Evolutionary conservation across 2,888 invertebrate species (phyloP), one percentile per base, ranked within the genome.

Genomic region (Minunthozetes semirufus): DNA sequence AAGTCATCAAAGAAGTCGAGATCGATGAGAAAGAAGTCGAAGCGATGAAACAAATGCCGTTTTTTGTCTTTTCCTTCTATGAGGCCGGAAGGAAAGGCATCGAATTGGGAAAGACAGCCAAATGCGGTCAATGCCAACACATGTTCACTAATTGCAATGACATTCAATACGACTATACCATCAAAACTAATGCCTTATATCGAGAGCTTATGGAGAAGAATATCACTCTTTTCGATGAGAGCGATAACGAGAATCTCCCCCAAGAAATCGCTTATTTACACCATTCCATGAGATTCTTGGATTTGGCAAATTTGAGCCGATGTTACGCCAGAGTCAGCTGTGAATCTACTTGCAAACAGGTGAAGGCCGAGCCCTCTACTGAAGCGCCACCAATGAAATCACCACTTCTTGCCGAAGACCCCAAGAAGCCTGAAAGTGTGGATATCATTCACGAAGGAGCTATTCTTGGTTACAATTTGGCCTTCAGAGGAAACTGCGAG

Each of bases 301-400:
- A 75, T 38, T 71, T 72, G 27, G 75, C 75, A 11, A 75, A 75
- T n/a, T 15, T 75, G 53, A 75, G 70, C 25, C 71, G 29, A 53
- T 75, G 75, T 19, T 75, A 75, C 27, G 71, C 75, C 22, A 25
- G 42, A 56, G 75, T 75, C 8, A 75, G 71, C 22, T 75, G 75
- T 29, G 75, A 75, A n/a, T 38, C 50, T n/a, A 75, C 46, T 27
- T 75, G 75, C 25, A 15, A 2, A 4, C 38, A 71, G 2, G 19
- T 56, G 2, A 71, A 72, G 33, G 25, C 53, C 5, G 17, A 38
- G 5, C 68, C 75, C 53, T 71, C 53, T n/a, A 63, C 38, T 33
- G 75, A 75, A n/a, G 50, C 71, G 13, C 75, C 75, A 15, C 53
- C 75, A 19, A 9, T 4, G 15, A 71, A 38, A 6, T 75, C 75